Conservation (phyloP, 2,797 vertebrate genomes). For the Fundulus diaphanus region DNA sequence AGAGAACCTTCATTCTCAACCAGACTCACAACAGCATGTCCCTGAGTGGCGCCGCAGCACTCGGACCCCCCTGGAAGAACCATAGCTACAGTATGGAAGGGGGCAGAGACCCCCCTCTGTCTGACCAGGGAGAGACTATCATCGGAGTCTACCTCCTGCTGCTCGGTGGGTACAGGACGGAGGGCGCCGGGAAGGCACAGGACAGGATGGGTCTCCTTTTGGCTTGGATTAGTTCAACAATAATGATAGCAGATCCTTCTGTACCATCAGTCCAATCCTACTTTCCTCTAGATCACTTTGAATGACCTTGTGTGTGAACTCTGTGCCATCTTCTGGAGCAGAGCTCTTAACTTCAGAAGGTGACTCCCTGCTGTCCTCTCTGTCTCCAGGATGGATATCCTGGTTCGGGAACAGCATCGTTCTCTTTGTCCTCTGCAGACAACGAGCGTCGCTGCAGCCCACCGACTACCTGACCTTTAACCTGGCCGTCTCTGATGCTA, state of each 20-base stretch:
- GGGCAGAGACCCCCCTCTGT: slow-evolving; percentile 76
- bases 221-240: neutral
- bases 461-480: slow-evolving; percentile 86
- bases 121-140: slow-evolving; percentile 84
- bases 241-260: neutral
- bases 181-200: neutral
- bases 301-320: neutral
- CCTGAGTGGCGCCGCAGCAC: accelerated
- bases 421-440: slow-evolving; percentile 83
- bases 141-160: slow-evolving; percentile 84
- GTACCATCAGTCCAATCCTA: neutral
- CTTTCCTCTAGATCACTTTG: neutral
- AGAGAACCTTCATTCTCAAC: neutral
- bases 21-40: slow-evolving; percentile 70
- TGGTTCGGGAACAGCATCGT: slow-evolving; percentile 88
- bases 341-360: too few relatives aligned
- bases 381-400: slow-evolving; percentile 81
- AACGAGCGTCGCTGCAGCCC: slow-evolving; percentile 81
- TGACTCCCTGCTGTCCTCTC: neutral
- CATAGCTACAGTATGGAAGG: slow-evolving; percentile 75
- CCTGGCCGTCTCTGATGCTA: slow-evolving; percentile 83
- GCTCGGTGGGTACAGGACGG: slow-evolving; percentile 63
- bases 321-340: too few relatives aligned
- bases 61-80: slow-evolving; percentile 75
- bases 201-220: too few relatives aligned